These are phyloP conservation scores for Echinarachnius parma DNA, from an alignment of 53 echinoderm and acorn worm genomes.

Conservation along the genomic window DNA sequence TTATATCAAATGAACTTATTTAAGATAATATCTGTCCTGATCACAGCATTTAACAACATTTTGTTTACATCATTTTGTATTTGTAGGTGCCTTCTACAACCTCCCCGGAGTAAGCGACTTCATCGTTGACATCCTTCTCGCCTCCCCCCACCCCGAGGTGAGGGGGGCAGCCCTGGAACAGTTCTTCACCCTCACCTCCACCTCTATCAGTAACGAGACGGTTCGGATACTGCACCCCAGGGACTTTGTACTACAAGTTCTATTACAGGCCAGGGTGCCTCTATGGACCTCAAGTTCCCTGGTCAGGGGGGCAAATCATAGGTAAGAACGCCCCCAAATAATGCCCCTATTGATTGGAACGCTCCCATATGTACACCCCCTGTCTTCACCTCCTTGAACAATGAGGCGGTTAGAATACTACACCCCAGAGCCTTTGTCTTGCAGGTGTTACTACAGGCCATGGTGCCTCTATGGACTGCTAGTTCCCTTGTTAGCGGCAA, in stretches of 20 bases:
- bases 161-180: constrained; percentile 88
- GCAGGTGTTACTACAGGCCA: too few species aligned
- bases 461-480: not conserved
- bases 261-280: constrained; percentile 76
- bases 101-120: constrained; percentile 88
- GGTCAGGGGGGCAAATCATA: constrained; percentile 86
- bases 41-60: too few species aligned
- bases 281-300: constrained; percentile 90
- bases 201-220: constrained; percentile 64
- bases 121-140: constrained; percentile 90
- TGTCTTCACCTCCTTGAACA: too few species aligned
- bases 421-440: too few species aligned
- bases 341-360: too few species aligned
- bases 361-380: too few species aligned
- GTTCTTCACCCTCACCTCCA: constrained; percentile 75
- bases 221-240: constrained; percentile 71
- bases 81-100: constrained; percentile 86
- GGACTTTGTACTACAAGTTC: constrained; percentile 79
- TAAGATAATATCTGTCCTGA: too few species aligned
- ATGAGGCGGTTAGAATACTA: too few species aligned
- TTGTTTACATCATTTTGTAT: too few species aligned
- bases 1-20: too few species aligned
- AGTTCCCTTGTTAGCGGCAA: not conserved
- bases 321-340: constrained; percentile 47
- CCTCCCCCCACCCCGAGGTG: constrained; percentile 81